Conservation (phyloP, 2,888 invertebrate genomes). For the Luperina nickerlii region DNA sequence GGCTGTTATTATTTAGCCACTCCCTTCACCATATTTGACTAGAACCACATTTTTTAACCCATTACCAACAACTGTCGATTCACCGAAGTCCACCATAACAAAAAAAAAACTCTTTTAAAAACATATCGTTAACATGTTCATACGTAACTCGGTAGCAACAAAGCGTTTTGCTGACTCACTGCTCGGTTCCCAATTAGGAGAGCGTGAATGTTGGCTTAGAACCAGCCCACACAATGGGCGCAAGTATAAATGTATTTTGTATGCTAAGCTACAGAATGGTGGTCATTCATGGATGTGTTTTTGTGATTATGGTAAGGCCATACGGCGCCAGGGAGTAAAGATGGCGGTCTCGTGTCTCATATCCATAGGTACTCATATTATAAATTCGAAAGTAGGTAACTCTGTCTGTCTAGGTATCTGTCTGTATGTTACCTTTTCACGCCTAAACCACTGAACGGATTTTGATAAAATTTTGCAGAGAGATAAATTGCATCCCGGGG, state of each 20-base stretch:
- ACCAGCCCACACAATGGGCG: constrained; percentile 55
- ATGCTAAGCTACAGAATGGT: constrained; percentile 26
- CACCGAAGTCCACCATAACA: not conserved
- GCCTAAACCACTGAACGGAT: no score
- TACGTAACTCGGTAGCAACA: constrained; percentile 67
- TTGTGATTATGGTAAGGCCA: constrained; percentile 8
- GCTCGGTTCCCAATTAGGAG: constrained; percentile 65
- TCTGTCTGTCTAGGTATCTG: no score
- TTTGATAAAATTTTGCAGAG: no score
- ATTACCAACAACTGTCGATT: constrained; percentile 5
- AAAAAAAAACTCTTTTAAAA: constrained; percentile 43
- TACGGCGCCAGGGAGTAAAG: constrained; percentile 37
- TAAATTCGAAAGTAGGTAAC: no score
- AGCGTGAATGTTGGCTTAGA: constrained; percentile 60
- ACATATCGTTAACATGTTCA: constrained; percentile 52
- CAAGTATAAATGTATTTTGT: constrained; percentile 35
- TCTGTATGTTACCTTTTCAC: no score
- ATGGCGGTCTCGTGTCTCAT: not conserved
- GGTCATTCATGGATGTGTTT: constrained; percentile 46
- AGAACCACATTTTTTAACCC: no score
- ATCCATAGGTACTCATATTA: no score
- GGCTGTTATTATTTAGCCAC: no score
- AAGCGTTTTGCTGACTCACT: constrained; percentile 63
- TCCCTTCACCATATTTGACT: no score
- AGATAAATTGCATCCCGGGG: no score